phyloP scores from a whole-genome alignment of 2,113 vertebrate species.

The Oncorhynchus kisutch region DNA sequence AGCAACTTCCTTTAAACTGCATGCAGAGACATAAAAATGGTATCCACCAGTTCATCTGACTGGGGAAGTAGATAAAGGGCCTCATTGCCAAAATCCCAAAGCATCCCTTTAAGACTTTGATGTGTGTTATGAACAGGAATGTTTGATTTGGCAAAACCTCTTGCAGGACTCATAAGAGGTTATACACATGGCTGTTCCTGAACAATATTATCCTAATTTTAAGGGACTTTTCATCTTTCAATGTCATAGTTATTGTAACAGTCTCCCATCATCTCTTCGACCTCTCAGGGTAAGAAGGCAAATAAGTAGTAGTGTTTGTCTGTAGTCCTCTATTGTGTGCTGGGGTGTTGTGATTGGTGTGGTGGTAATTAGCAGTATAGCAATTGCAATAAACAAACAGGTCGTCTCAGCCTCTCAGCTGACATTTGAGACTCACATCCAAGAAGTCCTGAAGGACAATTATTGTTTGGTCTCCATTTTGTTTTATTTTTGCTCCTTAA shows the following conservation, averaged over 20 bases:
- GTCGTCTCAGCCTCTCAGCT: too few relatives aligned
- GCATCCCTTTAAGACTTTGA: slow-evolving; percentile 5
- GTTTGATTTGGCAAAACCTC: background rate
- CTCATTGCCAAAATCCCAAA: too few relatives aligned
- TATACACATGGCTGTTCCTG: background rate
- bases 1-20: too few relatives aligned
- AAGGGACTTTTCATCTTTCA: background rate
- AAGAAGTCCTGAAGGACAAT: background rate
- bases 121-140: background rate
- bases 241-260: background rate
- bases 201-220: background rate
- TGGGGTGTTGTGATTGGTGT: background rate
- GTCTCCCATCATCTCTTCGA: background rate
- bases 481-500: slow-evolving; percentile 62
- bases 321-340: slow-evolving; percentile 28
- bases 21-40: too few relatives aligned
- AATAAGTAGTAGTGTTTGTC: slow-evolving; percentile 9
- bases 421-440: too few relatives aligned
- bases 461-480: slow-evolving; percentile 46
- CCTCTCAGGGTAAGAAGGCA: background rate
- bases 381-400: slow-evolving; percentile 7
- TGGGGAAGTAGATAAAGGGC: too few relatives aligned
- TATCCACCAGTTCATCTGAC: too few relatives aligned
- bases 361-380: slow-evolving; percentile 24
- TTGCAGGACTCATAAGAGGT: background rate